Percentiles rank a stretch among this genome's conserved stretches.
These are phyloP conservation scores for Opisthocomus hoazin DNA, from an alignment of 2,113 vertebrate species.

Conservation along the genomic window DNA sequence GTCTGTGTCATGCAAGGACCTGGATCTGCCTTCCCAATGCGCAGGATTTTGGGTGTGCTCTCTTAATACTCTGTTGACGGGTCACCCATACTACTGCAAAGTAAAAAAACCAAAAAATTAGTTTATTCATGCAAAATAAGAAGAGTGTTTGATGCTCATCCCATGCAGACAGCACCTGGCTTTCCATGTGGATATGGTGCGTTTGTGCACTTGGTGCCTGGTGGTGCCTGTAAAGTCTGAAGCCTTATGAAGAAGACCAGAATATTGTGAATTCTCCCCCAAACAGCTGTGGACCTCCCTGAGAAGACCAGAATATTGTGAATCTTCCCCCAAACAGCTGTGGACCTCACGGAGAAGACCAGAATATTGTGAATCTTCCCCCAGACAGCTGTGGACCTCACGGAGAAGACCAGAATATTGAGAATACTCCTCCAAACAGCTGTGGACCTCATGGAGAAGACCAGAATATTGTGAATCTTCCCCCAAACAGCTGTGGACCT, in stretches of 20 bases:
- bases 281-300: fast-evolving
- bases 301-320: background rate
- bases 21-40: background rate
- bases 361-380: background rate
- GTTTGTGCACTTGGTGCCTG: background rate
- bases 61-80: background rate
- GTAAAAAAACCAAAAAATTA: background rate
- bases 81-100: background rate
- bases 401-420: background rate
- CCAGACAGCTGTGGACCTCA: fast-evolving
- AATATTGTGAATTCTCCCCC: background rate
- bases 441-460: fast-evolving
- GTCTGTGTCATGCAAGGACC: background rate
- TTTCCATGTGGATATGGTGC: background rate
- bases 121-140: background rate
- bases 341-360: background rate
- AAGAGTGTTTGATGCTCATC: fast-evolving
- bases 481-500: too few relatives aligned
- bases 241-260: background rate
- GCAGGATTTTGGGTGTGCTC: background rate
- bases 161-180: background rate
- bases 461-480: background rate
- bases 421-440: background rate
- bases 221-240: background rate
- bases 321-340: background rate